These are phyloP conservation scores for Xenops minutus DNA, from an alignment of 2,797 vertebrate species.

Conservation along the genomic window DNA sequence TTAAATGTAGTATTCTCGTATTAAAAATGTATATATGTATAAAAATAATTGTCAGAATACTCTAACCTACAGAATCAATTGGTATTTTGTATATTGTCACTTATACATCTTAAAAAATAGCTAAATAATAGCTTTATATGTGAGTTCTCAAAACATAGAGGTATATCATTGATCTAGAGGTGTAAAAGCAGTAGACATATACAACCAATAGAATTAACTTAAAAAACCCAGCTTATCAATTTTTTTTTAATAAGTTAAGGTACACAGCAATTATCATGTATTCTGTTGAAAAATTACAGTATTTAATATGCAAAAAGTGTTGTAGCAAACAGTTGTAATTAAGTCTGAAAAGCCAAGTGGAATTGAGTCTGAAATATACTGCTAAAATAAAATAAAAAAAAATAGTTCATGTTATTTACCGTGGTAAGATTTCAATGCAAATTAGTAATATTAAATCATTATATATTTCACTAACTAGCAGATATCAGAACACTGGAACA, in stretches of 20 bases:
- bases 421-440: not conserved
- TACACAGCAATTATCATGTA: not conserved
- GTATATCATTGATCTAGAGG: not conserved
- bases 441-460: not conserved
- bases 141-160: not conserved
- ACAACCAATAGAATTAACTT: not conserved
- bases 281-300: not conserved
- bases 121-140: not conserved
- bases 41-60: not conserved
- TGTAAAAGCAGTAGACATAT: not conserved
- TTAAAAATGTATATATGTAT: not conserved
- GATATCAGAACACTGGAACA: not conserved
- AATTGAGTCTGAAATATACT: not conserved
- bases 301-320: not conserved
- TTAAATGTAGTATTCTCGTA: not conserved
- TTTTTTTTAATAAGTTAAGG: not conserved
- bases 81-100: not conserved
- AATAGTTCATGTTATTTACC: not conserved
- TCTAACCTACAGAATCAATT: not conserved
- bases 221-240: not conserved
- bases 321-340: not conserved
- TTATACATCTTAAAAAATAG: not conserved
- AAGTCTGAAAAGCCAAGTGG: not conserved
- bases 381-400: not conserved
- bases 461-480: not conserved